Evolutionary conservation across 2,797 vertebrate genomes (phyloP).

Genomic region (Channallabes apus): DNA sequence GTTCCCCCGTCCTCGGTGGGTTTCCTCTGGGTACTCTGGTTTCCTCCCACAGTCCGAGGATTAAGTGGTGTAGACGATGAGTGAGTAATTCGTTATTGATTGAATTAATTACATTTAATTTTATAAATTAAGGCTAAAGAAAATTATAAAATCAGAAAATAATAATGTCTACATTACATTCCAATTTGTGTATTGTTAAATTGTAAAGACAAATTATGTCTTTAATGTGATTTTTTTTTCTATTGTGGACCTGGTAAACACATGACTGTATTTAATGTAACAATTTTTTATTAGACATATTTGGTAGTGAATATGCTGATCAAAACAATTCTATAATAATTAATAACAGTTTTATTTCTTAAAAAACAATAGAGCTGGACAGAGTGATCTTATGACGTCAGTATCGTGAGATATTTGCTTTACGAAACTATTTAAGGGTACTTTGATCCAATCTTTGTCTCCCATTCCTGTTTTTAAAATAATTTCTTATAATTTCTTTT

Average conservation of each 20-base stretch:
- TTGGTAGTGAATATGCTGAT: neutral
- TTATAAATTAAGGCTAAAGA: neutral
- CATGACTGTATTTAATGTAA: neutral
- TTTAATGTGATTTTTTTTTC: no score
- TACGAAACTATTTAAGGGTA: neutral
- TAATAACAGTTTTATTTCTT: neutral
- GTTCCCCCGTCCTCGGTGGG: no score
- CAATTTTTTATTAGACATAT: neutral
- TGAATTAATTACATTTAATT: neutral
- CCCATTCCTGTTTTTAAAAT: neutral
- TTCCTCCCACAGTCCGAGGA: no score
- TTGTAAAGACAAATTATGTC: no score
- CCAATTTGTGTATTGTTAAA: neutral
- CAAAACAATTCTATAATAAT: neutral
- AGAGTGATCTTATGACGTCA: neutral
- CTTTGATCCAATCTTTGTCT: neutral
- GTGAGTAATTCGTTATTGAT: neutral
- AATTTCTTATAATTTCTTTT: neutral
- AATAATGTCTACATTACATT: neutral
- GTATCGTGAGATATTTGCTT: neutral
- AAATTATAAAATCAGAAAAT: neutral
- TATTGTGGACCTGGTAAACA: neutral
- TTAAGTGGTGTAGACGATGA: no score
- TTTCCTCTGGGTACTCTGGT: no score
- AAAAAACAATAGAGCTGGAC: neutral